These are phyloP conservation scores for Hafferia zeledoni DNA, from an alignment of 2,797 vertebrate species.

Conservation along the genomic window DNA sequence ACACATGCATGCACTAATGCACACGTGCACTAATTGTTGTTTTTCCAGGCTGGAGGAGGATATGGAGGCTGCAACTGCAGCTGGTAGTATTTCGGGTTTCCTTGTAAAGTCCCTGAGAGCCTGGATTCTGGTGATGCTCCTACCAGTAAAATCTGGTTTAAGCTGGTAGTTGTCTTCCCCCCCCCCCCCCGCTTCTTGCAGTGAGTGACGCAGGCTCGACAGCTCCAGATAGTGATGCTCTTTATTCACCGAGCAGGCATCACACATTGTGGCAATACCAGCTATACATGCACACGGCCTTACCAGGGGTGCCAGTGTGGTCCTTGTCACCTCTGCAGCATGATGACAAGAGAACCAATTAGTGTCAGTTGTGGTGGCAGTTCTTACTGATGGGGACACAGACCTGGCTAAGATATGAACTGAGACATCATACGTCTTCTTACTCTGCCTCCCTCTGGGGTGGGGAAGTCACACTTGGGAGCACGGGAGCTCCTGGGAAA, in stretches of 20 bases:
- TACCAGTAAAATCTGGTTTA: slow-evolving; percentile 76
- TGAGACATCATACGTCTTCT: background rate
- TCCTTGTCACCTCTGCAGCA: slow-evolving; percentile 30
- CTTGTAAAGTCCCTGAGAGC: slow-evolving; percentile 48
- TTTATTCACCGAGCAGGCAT: slow-evolving; percentile 60
- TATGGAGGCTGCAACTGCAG: slow-evolving; percentile 11
- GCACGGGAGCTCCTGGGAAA: background rate
- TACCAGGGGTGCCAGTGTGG: slow-evolving; percentile 3
- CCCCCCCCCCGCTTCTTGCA: slow-evolving; percentile 37
- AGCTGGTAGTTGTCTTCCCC: slow-evolving; percentile 63
- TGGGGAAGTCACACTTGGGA: background rate
- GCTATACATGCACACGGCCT: background rate
- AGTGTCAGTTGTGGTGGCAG: slow-evolving; percentile 29
- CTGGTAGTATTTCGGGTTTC: slow-evolving; percentile 35
- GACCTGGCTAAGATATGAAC: slow-evolving; percentile 14
- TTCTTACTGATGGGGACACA: slow-evolving; percentile 22
- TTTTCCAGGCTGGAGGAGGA: slow-evolving; percentile 8
- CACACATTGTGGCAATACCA: slow-evolving; percentile 1
- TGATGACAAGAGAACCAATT: slow-evolving; percentile 32
- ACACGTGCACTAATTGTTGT: slow-evolving; percentile 20
- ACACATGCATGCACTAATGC: background rate
- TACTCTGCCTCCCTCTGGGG: background rate
- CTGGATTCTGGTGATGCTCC: slow-evolving; percentile 64
- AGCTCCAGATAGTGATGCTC: slow-evolving; percentile 70
- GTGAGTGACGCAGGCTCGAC: slow-evolving; percentile 74